Evolutionary conservation across 1,140 invertebrate genomes (phyloP), one percentile per base, ranked within the genome.

Genomic region (Zaprionus taronus): DNA sequence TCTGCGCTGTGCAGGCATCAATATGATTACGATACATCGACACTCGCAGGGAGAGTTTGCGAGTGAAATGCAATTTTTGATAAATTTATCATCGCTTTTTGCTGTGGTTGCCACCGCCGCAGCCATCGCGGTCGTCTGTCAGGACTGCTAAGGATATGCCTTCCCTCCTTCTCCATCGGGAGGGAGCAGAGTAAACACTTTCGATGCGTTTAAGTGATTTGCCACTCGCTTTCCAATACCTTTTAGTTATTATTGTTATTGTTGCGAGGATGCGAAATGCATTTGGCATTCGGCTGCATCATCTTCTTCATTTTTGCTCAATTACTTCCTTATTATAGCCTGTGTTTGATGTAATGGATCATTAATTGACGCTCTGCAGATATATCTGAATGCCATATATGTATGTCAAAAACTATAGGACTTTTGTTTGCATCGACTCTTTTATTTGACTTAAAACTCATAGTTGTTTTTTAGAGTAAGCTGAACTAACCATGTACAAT

Each of bases 81-180:
- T 68, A 57, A 64, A 72, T 77, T 65, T 72, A 67, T 79, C 73
- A 63, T 64, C 53, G 73, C 60, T 70, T 63, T 62, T 51, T 51
- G n/a, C 41, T 62, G 44, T 60, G 44, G 69, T 64, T 72, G 53
- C 41, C 38, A n/a, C 9, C 9, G 31, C 31, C 5, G 28, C 28
- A 1, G 28, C 26, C 26, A 28, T 24, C 62, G 73, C 51, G 51
- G 56, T 71, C 57, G 58, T 67, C 24, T 55, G 73, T 47, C 38
- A 41, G 49, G 14, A 22, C 47, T 49, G 12, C 47, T 24, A 22
- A 51, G 47, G 47, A 14, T 51, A 17, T 14, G 17, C 4, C 7
- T 5, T 9, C 11, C 11, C 4, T 51, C 11, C 11, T 17, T 1
- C 12, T 41, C 38, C 12, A 41, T 41, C 9, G 9, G 9, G 31